A percentile compares a stretch with the other conserved stretches of the same genome.
Evolutionary conservation across 2,113 vertebrate genomes (phyloP).

Genomic region (Lagopus muta): DNA sequence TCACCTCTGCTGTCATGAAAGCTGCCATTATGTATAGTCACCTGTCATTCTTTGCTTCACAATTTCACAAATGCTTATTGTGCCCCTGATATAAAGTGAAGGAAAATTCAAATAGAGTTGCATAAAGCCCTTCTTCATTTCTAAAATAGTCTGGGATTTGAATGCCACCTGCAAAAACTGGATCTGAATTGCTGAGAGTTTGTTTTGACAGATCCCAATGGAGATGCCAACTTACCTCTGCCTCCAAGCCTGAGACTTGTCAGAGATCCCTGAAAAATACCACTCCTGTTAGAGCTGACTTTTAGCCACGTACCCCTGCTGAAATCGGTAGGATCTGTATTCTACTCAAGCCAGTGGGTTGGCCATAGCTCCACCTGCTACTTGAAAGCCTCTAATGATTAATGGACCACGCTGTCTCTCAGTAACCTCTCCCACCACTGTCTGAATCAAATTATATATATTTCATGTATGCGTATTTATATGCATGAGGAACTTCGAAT

Average conservation of each 20-base stretch:
- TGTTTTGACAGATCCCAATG: neutral
- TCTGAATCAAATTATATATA: neutral
- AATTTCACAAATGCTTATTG: neutral
- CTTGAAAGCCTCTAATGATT: neutral
- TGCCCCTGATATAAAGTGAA: neutral
- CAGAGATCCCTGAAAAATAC: neutral
- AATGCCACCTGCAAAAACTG: neutral
- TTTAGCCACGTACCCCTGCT: neutral
- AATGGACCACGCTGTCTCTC: neutral
- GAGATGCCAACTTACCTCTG: neutral
- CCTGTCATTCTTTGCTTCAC: neutral
- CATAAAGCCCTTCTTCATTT: neutral
- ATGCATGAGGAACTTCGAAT: neutral
- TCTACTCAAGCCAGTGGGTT: neutral
- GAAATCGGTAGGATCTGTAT: neutral
- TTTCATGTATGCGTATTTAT: neutral
- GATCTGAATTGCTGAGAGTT: neutral
- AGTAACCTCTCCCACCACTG: neutral
- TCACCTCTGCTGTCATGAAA: neutral
- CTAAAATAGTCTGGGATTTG: neutral
- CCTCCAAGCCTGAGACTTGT: rapidly evolving
- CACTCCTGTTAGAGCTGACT: neutral
- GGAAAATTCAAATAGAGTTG: neutral
- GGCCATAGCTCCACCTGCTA: neutral
- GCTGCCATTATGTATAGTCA: neutral